phyloP scores from a whole-genome alignment of 2,113 vertebrate genomes.

The Oceanodroma tethys region DNA sequence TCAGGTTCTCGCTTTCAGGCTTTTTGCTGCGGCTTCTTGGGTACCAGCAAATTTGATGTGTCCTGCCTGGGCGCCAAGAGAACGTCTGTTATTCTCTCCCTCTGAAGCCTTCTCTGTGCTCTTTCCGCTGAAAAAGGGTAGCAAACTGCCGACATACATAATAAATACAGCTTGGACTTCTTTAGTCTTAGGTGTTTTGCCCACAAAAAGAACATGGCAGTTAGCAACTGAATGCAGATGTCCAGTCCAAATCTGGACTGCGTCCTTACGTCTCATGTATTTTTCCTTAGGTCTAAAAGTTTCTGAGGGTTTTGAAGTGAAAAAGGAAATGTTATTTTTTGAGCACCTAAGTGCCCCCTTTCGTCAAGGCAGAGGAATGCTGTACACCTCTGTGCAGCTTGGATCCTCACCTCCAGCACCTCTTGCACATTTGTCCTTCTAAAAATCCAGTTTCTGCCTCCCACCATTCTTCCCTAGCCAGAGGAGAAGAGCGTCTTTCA shows the following conservation, averaged over 20 bases:
- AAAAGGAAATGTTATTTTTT: background rate
- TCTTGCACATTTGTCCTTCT: background rate
- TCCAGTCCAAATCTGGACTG: background rate
- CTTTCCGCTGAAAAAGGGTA: background rate
- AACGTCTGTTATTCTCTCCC: background rate
- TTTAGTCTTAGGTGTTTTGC: background rate
- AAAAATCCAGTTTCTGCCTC: background rate
- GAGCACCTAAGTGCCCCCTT: background rate
- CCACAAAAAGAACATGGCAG: background rate
- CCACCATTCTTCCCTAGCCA: background rate
- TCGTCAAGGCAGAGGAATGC: background rate
- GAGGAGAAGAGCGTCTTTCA: background rate
- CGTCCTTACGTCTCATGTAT: background rate
- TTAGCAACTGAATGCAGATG: background rate
- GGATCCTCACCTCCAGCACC: background rate
- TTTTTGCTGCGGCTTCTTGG: background rate
- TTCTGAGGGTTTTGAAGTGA: background rate
- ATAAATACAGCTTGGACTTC: background rate
- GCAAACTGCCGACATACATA: background rate
- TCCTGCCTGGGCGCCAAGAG: background rate
- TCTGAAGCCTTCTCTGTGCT: background rate
- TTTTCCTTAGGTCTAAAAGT: background rate
- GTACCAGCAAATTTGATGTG: background rate
- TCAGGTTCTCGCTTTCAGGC: background rate
- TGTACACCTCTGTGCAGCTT: background rate